Evolutionary conservation across 2,888 invertebrate genomes (phyloP), one percentile per base, ranked within the genome.

Genomic region (Meteorus cinctellus): DNA sequence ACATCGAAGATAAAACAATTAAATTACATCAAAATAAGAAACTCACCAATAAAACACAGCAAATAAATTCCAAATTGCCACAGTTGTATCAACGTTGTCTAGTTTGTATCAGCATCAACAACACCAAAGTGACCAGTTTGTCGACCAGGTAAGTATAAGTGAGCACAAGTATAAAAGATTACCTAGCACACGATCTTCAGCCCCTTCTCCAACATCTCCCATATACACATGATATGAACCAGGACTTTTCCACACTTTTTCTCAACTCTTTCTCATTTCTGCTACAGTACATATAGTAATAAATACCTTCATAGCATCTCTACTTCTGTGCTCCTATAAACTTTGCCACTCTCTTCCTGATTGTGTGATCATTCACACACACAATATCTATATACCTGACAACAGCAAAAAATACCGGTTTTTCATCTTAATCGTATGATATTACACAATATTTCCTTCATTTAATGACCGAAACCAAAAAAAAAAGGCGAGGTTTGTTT

Each of bases 291-390:
- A 55, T 55, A 19, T 19, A 6, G 4, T 4, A 48, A 55, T 55
- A 55, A 10, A 19, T 19, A 19, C 55, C n/a, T 55, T n/a, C 10
- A 55, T 55, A 6, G 41, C 55, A 55, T 55, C 55, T 19, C 55
- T 55, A 41, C 41, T 12, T 8, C 8, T 41, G 41, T 55, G 55
- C 55, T 55, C 55, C 19, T 55, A 55, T 55, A 55, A 55, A 55
- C 55, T 55, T 55, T 19, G 55, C 55, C 55, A 19, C 55, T 55
- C 55, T 19, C 55, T 55, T 55, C 55, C 55, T 19, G 19, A 55
- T 55, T 55, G 4, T 41, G 12, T 41, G 41, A 41, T 12, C 41
- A 41, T 8, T 41, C 12, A 34, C n/a, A 51, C 3, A 16, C 19
- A 55, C n/a, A 2, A 55, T 48, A n/a, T 48, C 48, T 48, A 16